Percentiles rank a stretch among this genome's conserved stretches.
Conservation (phyloP, 2,797 vertebrate genomes). For the Halcyon badia region DNA sequence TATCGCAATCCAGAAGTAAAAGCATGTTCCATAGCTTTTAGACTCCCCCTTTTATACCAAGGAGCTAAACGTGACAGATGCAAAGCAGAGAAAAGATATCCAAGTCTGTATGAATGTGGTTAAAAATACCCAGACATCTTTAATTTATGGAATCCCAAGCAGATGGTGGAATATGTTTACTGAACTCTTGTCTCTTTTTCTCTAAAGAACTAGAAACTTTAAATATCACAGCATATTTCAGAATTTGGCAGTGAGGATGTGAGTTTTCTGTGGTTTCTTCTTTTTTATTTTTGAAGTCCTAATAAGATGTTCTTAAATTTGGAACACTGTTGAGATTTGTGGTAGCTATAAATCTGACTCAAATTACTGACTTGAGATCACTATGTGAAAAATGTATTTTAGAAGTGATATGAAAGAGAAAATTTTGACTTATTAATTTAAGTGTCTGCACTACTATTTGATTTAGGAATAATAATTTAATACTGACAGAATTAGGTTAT, state of each 20-base stretch:
- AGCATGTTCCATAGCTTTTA: background rate
- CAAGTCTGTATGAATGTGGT: conserved; percentile 45
- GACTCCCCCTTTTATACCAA: background rate
- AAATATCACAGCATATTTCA: conserved; percentile 54
- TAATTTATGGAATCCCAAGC: conserved; percentile 76
- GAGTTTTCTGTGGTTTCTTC: background rate
- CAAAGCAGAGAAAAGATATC: conserved; percentile 47
- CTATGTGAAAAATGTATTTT: background rate
- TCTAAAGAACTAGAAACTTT: conserved; percentile 63
- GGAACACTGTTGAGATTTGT: background rate
- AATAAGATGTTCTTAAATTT: background rate
- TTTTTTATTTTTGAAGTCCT: background rate
- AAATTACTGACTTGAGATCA: background rate
- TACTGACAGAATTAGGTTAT: background rate
- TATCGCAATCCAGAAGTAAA: background rate
- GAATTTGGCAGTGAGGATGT: background rate
- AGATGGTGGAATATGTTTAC: conserved; percentile 72
- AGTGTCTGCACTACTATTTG: background rate
- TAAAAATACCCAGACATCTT: conserved; percentile 74
- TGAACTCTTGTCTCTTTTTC: conserved; percentile 51
- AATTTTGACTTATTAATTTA: background rate
- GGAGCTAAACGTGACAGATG: conserved; percentile 46
- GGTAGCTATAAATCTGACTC: background rate
- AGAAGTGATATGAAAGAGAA: background rate
- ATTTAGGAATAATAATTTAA: background rate